Evolutionary conservation across 1,140 invertebrate species (phyloP).

Genomic region (Drosophila obscura): DNA sequence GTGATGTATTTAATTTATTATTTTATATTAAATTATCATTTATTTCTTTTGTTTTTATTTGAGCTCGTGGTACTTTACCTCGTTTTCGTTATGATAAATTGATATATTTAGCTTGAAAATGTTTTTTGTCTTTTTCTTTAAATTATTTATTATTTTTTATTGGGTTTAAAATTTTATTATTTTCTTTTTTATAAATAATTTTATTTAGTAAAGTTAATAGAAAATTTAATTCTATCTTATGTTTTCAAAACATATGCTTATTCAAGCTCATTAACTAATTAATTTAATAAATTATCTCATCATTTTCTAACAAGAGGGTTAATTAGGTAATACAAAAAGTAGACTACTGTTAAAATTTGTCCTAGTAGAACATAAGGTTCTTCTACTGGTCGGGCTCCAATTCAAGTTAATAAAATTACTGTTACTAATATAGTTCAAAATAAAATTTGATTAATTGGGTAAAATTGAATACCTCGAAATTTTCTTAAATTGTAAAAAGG

Average conservation of each 20-base stretch:
- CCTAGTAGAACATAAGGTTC: slow-evolving; percentile 86
- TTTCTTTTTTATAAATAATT: slow-evolving; percentile 61
- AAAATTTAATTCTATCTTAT: slow-evolving; percentile 85
- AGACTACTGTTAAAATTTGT: slow-evolving; percentile 86
- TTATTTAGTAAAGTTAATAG: slow-evolving; percentile 85
- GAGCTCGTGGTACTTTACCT: slow-evolving; percentile 49
- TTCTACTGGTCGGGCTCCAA: slow-evolving; percentile 87
- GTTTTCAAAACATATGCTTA: slow-evolving; percentile 88
- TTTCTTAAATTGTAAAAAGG: too few relatives aligned
- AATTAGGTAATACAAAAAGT: slow-evolving; percentile 86
- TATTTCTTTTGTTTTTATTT: slow-evolving; percentile 85
- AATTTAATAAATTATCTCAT: slow-evolving; percentile 85
- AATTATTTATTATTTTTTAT: slow-evolving; percentile 58
- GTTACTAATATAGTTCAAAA: slow-evolving; percentile 44
- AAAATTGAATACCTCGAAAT: too few relatives aligned
- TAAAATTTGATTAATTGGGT: too few relatives aligned
- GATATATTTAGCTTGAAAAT: slow-evolving; percentile 83
- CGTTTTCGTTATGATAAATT: slow-evolving; percentile 73
- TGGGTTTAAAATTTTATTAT: slow-evolving; percentile 65
- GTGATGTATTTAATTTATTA: too few relatives aligned
- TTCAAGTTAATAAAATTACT: slow-evolving; percentile 87
- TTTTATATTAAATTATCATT: too few relatives aligned
- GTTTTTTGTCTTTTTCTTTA: slow-evolving; percentile 77
- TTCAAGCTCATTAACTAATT: slow-evolving; percentile 86
- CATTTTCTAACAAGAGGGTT: slow-evolving; percentile 84